Percentiles rank a stretch among this genome's conserved stretches.
Conservation (phyloP, 2,113 vertebrate genomes). For the Campylomormyrus tamandua region DNA sequence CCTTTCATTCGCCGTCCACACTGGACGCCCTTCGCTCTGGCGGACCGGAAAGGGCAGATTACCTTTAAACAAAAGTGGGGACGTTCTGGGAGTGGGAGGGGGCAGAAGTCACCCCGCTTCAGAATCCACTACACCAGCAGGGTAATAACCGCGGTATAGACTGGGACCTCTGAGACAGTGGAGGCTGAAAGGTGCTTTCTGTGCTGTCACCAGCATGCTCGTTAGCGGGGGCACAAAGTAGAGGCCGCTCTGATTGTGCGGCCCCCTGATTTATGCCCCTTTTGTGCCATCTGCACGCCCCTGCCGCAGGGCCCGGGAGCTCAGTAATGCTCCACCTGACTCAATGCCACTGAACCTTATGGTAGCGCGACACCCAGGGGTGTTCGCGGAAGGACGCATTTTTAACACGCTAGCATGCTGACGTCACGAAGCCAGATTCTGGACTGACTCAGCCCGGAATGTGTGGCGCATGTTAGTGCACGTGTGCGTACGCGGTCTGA, state of each 20-base stretch:
- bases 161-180: not conserved
- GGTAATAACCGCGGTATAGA: not conserved
- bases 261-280: not conserved
- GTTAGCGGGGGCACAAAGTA: slow-evolving; percentile 31
- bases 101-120: not conserved
- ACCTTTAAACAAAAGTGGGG: slow-evolving; percentile 33
- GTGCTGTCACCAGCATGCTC: not conserved
- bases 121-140: slow-evolving; percentile 6
- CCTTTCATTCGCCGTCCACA: not conserved
- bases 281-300: not conserved
- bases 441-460: not conserved
- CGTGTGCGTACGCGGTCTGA: not conserved
- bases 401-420: not conserved
- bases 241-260: slow-evolving; percentile 30
- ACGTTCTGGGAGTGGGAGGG: slow-evolving; percentile 7
- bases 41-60: slow-evolving; percentile 27
- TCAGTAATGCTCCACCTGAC: too few species aligned
- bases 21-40: slow-evolving; percentile 13
- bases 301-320: not conserved
- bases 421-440: not conserved
- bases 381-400: not conserved
- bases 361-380: not conserved
- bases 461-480: not conserved
- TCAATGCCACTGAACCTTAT: not conserved
- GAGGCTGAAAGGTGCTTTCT: not conserved